Conservation (phyloP, 2,888 invertebrate genomes). For the Seira sanloemensis region DNA sequence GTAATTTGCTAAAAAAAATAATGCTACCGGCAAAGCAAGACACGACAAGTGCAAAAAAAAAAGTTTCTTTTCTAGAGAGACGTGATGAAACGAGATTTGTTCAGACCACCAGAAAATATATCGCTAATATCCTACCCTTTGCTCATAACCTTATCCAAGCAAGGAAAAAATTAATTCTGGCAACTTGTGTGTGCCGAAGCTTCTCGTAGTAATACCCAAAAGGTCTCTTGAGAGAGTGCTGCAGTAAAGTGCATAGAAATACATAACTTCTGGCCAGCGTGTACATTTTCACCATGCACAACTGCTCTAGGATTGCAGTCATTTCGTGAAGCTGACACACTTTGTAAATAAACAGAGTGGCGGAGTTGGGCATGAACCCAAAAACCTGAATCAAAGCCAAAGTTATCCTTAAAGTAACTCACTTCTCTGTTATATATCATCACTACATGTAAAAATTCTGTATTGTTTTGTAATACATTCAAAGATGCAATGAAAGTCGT, state of each 20-base stretch:
- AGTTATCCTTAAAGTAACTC: neutral
- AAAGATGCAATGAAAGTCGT: neutral
- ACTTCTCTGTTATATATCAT: neutral
- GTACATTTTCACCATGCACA: no score
- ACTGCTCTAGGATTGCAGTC: neutral
- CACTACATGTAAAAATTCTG: neutral
- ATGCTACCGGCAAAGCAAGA: neutral
- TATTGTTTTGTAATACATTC: neutral
- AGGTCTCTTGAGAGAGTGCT: conserved; percentile 21
- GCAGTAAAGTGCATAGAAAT: conserved; percentile 30
- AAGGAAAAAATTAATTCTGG: neutral
- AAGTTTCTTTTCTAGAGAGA: neutral
- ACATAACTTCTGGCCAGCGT: neutral
- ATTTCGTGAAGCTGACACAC: neutral
- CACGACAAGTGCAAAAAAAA: neutral
- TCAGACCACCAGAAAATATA: neutral
- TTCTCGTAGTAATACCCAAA: no score
- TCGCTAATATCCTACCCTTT: neutral
- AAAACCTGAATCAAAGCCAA: neutral
- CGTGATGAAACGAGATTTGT: neutral
- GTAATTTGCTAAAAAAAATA: neutral
- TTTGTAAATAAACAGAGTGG: neutral
- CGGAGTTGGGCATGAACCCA: neutral
- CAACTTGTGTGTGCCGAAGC: conserved; percentile 13
- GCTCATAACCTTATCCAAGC: neutral